These are phyloP conservation scores for Eremophila alpestris DNA, from an alignment of 2,797 vertebrate species.

Conservation along the genomic window DNA sequence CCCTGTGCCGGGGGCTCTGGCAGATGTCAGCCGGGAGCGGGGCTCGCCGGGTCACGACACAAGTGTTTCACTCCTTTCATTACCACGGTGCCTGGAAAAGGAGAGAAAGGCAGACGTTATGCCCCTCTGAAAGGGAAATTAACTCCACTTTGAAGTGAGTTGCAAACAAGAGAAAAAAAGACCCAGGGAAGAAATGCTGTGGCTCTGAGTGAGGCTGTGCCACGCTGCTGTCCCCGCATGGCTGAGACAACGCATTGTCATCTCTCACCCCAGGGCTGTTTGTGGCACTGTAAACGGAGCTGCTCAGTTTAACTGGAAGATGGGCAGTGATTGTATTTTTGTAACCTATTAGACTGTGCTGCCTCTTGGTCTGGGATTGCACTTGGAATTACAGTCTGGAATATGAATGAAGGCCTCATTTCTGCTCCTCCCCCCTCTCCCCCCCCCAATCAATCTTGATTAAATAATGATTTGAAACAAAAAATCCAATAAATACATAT, in stretches of 20 bases:
- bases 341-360: slow-evolving; percentile 65
- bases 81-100: neutral
- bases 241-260: slow-evolving; percentile 31
- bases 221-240: neutral
- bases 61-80: slow-evolving; percentile 19
- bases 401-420: slow-evolving; percentile 63
- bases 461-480: slow-evolving; percentile 74
- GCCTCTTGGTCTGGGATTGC: slow-evolving; percentile 62
- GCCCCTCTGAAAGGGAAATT: slow-evolving; percentile 12
- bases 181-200: neutral
- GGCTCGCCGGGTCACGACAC: neutral
- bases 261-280: slow-evolving; percentile 55
- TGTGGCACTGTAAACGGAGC: slow-evolving; percentile 68
- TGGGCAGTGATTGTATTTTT: slow-evolving; percentile 68
- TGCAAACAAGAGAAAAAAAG: neutral
- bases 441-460: slow-evolving; percentile 42
- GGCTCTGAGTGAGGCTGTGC: neutral
- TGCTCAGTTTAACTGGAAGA: slow-evolving; percentile 71
- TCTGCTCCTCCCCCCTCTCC: neutral
- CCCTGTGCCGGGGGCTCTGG: accelerated
- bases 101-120: neutral
- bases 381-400: slow-evolving; percentile 65
- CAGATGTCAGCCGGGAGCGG: neutral
- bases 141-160: neutral
- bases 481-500: slow-evolving; percentile 62